Base-by-base conservation (phyloP, 2,113 vertebrate genomes). In the Gobius niger region DNA sequence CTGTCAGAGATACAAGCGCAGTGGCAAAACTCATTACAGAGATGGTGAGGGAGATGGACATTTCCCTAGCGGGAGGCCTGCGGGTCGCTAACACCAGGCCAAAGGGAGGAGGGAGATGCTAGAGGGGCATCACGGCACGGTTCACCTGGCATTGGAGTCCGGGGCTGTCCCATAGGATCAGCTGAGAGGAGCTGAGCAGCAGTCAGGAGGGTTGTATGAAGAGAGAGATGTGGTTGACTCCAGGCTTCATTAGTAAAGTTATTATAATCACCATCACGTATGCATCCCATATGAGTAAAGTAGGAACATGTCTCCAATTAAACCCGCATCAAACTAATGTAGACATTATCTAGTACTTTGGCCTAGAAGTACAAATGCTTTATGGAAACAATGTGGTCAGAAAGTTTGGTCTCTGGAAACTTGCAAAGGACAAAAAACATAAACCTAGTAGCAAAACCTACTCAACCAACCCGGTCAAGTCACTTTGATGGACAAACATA, bases 121-220 rank as follows among this genome's bases (percentile, higher is more conserved):
- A 67, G 73, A 57, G 72, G 54, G 81, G 83, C 78, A 85, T 81
- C 78, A 64, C 70, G 82, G 86, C 75, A 88, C 66, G 75, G 78
- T 87, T 82, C 84, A 62, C 83, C 74, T 75, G 49, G 44, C 81
- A 56, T 82, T 86, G 81, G 67, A 73, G 66, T 77, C 72, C 53
- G 65, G 72, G 76, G 50, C 73, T 67, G 80, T 90, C 86, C 64
- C 65, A 83, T 71, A 73, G 86, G 72, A 87, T 88, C 82, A 84
- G 76, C 82, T 54, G 47, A 57, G 65, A 1, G 61, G 70, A 69
- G 76, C 79, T n/a, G 67, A 73, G 83, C 75, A 44, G 12, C 53
- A 40, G 54, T 57, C 54, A 57, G 24, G 54, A 57, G 54, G 19
- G 11, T 40, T 40, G 24, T 40, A 12, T 13, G 19, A 11, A 40